phyloP scores from a whole-genome alignment of 2,888 invertebrate genomes.

The Microplitis deprimator region DNA sequence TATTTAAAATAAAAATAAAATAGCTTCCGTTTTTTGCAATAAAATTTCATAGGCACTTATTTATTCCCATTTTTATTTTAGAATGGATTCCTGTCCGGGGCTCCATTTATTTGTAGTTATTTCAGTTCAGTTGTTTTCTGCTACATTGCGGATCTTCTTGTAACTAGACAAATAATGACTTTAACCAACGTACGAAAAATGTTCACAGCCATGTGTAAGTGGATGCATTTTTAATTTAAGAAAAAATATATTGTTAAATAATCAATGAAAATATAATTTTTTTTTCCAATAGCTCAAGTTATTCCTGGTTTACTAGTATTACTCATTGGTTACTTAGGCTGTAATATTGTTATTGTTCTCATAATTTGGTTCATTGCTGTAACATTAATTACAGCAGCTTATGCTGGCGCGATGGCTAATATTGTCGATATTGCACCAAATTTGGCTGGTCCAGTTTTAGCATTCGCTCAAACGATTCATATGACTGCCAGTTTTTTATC shows the following conservation, averaged over 20 bases:
- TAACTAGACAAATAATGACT: conserved; percentile 75
- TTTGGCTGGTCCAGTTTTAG: conserved; percentile 81
- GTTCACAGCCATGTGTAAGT: conserved; percentile 77
- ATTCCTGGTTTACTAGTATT: conserved; percentile 78
- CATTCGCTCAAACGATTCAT: conserved; percentile 84
- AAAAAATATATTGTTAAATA: neutral
- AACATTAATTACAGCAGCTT: conserved; percentile 80
- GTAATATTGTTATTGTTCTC: conserved; percentile 75
- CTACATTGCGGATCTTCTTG: conserved; percentile 78
- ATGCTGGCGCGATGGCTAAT: conserved; percentile 84
- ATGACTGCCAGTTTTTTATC: conserved; percentile 83
- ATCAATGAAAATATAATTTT: neutral
- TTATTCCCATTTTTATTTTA: conserved; percentile 61
- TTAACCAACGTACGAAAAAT: conserved; percentile 79
- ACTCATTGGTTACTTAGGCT: conserved; percentile 78
- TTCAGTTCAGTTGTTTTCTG: conserved; percentile 81
- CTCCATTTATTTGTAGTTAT: conserved; percentile 81
- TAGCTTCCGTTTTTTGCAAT: neutral
- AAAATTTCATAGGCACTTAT: neutral
- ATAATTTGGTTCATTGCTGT: conserved; percentile 81
- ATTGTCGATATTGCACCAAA: conserved; percentile 86
- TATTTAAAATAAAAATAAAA: no score
- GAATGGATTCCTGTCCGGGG: conserved; percentile 80
- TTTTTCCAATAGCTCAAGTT: conserved; percentile 75
- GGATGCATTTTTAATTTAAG: neutral